Percentiles rank a stretch among this genome's conserved stretches.
phyloP scores from a whole-genome alignment of 1,140 invertebrate genomes.

The Lutraria rhynchaena region DNA sequence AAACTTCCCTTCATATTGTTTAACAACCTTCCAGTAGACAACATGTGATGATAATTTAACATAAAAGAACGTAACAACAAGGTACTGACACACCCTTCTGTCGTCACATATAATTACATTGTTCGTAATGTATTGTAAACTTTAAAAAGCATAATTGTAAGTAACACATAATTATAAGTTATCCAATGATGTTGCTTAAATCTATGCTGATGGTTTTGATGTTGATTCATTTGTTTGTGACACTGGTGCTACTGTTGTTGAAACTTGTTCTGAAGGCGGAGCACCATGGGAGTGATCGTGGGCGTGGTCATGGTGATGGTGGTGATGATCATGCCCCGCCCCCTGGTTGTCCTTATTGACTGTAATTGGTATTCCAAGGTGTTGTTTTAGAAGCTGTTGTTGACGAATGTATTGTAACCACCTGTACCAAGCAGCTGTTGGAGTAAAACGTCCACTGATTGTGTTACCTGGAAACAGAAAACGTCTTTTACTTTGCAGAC shows the following conservation, averaged over 20 bases:
- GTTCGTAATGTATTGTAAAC: too few species aligned
- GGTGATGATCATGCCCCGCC: background rate
- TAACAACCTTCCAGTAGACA: too few species aligned
- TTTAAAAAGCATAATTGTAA: too few species aligned
- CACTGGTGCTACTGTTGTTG: background rate
- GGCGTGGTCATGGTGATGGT: background rate
- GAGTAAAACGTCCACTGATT: slow-evolving; percentile 1
- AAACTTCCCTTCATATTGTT: too few species aligned
- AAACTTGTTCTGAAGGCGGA: background rate
- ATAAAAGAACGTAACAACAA: too few species aligned
- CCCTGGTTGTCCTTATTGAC: background rate
- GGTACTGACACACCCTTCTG: too few species aligned
- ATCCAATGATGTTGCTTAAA: too few species aligned
- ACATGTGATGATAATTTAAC: too few species aligned
- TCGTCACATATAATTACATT: too few species aligned
- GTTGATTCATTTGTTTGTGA: too few species aligned
- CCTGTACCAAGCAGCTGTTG: slow-evolving; percentile 36
- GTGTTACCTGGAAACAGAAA: slow-evolving; percentile 11
- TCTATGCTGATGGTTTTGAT: too few species aligned
- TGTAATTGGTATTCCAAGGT: slow-evolving; percentile 29
- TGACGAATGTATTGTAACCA: slow-evolving; percentile 29
- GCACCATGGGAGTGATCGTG: background rate
- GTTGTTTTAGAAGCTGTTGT: slow-evolving; percentile 9
- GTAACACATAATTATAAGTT: too few species aligned
- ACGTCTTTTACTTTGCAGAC: background rate